Conservation (phyloP, 1,140 invertebrate genomes). For the Trichonephila clavata region DNA sequence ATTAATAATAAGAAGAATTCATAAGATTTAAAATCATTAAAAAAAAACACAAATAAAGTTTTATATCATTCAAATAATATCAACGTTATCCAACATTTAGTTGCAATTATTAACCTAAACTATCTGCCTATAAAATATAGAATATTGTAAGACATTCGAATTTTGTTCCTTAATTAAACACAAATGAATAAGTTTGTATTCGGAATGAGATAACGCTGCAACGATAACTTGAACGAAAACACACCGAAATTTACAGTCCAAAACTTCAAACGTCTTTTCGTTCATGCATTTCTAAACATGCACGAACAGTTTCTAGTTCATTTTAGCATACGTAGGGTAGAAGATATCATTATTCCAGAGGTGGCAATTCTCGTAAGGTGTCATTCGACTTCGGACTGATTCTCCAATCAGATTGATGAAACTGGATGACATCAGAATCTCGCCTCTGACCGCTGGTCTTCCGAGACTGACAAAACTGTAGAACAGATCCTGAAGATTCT, state of each 20-base stretch:
- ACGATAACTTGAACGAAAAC: background rate
- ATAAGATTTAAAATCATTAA: background rate
- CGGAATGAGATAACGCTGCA: background rate
- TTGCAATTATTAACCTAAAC: background rate
- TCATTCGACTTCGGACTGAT: slow-evolving; percentile 25
- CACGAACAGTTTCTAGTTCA: slow-evolving; percentile 82
- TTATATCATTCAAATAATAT: background rate
- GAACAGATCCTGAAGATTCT: slow-evolving; percentile 90
- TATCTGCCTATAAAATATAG: too few relatives aligned
- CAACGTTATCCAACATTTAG: slow-evolving; percentile 21
- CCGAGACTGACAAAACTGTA: slow-evolving; percentile 88
- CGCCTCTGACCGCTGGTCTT: slow-evolving; percentile 78
- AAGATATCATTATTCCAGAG: slow-evolving; percentile 88
- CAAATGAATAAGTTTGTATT: background rate
- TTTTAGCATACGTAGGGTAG: slow-evolving; percentile 86
- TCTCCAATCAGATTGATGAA: slow-evolving; percentile 83
- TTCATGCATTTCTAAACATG: background rate
- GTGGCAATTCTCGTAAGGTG: slow-evolving; percentile 84
- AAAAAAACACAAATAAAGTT: background rate
- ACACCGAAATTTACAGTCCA: slow-evolving; percentile 20
- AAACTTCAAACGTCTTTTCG: background rate
- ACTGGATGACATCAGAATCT: slow-evolving; percentile 85
- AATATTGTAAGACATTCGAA: too few relatives aligned
- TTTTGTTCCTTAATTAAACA: background rate
- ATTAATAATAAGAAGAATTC: background rate